Conservation (phyloP, 2,797 vertebrate species). For the Artibeus lituratus region DNA sequence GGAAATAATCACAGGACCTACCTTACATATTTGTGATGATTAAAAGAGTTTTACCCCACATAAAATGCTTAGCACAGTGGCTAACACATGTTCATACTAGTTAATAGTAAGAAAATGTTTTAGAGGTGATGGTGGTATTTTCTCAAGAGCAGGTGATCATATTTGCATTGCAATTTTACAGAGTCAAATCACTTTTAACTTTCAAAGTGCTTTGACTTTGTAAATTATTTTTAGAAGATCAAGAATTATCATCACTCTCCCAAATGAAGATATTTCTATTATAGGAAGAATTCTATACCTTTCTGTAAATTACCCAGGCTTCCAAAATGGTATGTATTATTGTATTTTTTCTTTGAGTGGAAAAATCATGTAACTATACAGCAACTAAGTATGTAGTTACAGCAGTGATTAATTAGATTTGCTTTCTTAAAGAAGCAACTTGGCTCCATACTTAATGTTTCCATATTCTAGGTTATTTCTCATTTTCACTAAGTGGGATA, state of each 20-base stretch:
- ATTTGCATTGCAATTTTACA: background rate
- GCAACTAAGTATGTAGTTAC: background rate
- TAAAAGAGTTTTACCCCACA: background rate
- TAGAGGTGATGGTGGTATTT: background rate
- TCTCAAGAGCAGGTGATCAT: background rate
- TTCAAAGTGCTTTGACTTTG: conserved; percentile 10
- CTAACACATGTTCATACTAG: background rate
- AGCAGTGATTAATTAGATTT: background rate
- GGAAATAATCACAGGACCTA: background rate
- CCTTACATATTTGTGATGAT: background rate
- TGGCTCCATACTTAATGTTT: background rate
- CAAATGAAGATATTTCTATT: background rate
- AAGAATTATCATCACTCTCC: background rate
- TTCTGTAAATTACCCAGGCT: conserved; percentile 20
- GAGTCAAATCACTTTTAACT: background rate
- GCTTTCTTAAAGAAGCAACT: background rate
- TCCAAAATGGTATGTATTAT: background rate
- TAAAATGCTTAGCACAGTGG: background rate
- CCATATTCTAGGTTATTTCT: background rate
- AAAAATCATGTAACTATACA: background rate
- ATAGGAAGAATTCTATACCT: background rate
- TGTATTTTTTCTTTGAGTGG: background rate
- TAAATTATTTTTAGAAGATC: background rate
- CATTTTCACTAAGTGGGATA: background rate
- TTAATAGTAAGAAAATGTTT: background rate